Percentiles rank a stretch among this genome's conserved stretches.
Evolutionary conservation across 2,113 vertebrate genomes (phyloP).

Genomic region (Salminus brasiliensis): DNA sequence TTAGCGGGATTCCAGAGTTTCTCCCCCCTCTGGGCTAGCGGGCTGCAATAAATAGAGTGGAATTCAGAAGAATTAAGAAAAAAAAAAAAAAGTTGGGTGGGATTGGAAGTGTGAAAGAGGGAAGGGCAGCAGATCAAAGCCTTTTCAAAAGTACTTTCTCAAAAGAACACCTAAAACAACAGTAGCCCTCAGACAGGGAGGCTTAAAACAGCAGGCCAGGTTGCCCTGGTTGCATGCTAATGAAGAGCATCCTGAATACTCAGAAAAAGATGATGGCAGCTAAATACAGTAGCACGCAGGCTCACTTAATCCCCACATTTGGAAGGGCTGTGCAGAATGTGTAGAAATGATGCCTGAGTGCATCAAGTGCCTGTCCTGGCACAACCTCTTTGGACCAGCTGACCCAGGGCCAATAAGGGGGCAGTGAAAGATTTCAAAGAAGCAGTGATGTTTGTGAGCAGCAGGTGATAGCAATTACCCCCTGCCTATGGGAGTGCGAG

Average conservation of each 20-base stretch:
- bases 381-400: constrained; percentile 40
- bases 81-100: constrained; percentile 60
- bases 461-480: constrained; percentile 59
- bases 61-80: constrained; percentile 35
- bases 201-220: constrained; percentile 41
- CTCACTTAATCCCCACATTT: constrained; percentile 54
- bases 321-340: background rate
- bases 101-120: constrained; percentile 41
- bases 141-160: constrained; percentile 62
- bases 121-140: constrained; percentile 60
- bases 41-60: constrained; percentile 58
- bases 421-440: background rate
- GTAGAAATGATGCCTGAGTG: background rate
- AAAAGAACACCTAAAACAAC: constrained; percentile 65
- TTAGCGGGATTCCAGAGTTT: constrained; percentile 68
- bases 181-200: constrained; percentile 37
- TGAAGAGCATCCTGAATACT: constrained; percentile 43
- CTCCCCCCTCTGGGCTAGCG: constrained; percentile 60
- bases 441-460: constrained; percentile 48
- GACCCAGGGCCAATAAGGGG: constrained; percentile 36
- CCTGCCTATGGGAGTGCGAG: background rate
- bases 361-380: constrained; percentile 43
- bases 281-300: constrained; percentile 36
- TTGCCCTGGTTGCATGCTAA: constrained; percentile 53
- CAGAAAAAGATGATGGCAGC: constrained; percentile 45